Evolutionary conservation across 1,140 invertebrate species (phyloP), one percentile per base, ranked within the genome.

Genomic region (Diorhabda sublineata): DNA sequence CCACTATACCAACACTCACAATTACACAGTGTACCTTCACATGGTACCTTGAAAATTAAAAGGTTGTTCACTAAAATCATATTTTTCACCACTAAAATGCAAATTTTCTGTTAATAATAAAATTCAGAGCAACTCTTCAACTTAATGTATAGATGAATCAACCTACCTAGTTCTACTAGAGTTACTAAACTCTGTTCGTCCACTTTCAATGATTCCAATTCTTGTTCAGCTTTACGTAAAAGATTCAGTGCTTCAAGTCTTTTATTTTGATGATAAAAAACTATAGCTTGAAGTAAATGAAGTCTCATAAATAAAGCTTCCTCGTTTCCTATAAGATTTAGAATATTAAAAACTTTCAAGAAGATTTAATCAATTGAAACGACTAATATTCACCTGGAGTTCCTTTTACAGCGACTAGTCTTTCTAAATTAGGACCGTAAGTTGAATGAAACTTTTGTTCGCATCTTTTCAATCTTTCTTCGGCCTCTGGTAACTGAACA

Each of bases 241-340:
- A 89, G 77, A 42, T 77, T 73, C 42, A 81, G 82, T 0, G 91
- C 89, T 69, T 87, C 85, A 3, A 82, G 75, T 0, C 87, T 79
- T 69, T 85, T 85, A 75, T 91, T 90, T 79, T 90, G 87, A 77
- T 93, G 91, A 79, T 89, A 93, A 2, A 88, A 82, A 5, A 92
- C 86, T 64, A 93, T 88, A 2, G 89, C 92, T 82, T 93, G 91
- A 11, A 94, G 82, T 45, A 93, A 79, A 80, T 93, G 90, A 6
- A 94, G 83, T 3, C 91, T 86, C 84, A 92, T 87, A 64, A 92
- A 85, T 9, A 93, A 78, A 2, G 88, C 90, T 26, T 87, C 83
- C 77, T 92, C 91, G 70, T 88, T 89, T 42, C 75, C 76, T 77
- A 44, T 45, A 66, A 71, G 9, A 45, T 70, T 52, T 52, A 44